Evolutionary conservation across 2,888 invertebrate species (phyloP), one percentile per base, ranked within the genome.

Genomic region (Eupeodes latifasciatus): DNA sequence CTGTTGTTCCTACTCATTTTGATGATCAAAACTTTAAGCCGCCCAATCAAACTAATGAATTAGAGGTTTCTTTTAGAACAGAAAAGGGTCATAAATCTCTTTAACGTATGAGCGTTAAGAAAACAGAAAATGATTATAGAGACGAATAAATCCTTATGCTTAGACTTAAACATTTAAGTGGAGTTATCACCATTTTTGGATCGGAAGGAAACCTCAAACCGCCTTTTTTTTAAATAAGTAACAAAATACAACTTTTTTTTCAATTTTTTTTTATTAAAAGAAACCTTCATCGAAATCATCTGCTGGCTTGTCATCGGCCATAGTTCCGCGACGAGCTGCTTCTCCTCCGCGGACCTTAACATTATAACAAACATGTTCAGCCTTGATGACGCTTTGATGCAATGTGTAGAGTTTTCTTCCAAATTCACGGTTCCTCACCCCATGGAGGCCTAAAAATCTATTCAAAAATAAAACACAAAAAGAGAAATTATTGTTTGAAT

Each of bases 341-440:
- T 98, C 98, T 0, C 96, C 96, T 0, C 97, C 97, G 40, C 97
- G 95, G 2, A 98, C 96, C 90, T 95, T 95, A 27, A 97, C 95
- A 11, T 96, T 96, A 91, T 97, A 98, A 91, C 97, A 97, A 0
- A 97, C 97, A 89, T 95, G 95, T 92, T 98, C 98, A 91, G 97
- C 97, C 94, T 98, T 98, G 1, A 94, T 91, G 59, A 98, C 94
- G 92, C 97, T 98, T 90, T 96, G 96, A 57, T 95, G 95, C 69
- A 98, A 94, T 0, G 96, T 96, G 55, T 94, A 94, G 67, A 96
- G 93, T 93, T 98, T 98, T 47, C 96, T 95, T 14, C 95, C 94
- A 57, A 98, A 93, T 91, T 97, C 97, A 69, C 95, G 94, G 47
- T 94, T 94, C 0, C 95, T 94, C 7, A 93, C 92, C 51, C 94